Evolutionary conservation across 2,888 invertebrate species (phyloP), one percentile per base, ranked within the genome.

Genomic region (Lasioglossum figueresi): DNA sequence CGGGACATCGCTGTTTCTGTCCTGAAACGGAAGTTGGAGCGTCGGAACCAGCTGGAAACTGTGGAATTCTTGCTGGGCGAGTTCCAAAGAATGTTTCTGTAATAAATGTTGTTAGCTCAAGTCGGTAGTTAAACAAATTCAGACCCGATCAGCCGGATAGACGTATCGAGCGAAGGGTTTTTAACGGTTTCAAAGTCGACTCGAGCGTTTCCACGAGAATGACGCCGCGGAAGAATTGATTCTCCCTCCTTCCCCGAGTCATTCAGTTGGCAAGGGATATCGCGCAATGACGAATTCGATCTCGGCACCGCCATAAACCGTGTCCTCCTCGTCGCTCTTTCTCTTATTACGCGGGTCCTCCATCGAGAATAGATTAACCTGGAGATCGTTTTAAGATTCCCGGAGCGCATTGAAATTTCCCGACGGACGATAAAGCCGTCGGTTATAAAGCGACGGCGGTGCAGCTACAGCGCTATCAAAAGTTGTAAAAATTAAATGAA

Each of bases 401-500:
- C 59, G 31, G 66, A 63, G 78, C 52, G 76, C 83, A 74, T 86
- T 79, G 70, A 83, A 85, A 83, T 87, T 87, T 79, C 80, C 63
- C 83, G 73, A 37, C 77, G 80, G 71, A 40, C 83, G 76, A 87
- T 83, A 83, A 86, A 85, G 77, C 48, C 40, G 40, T 74, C 52
- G 84, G 76, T 82, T 80, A 80, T 85, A 84, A 89, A 84, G 73
- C 72, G 19, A 48, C 48, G 63, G 43, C 48, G n/a, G 59, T 48
- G 37, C 85, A 81, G 82, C 71, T 48, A 73, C 86, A 86, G 81
- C 82, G 88, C 85, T 71, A 71, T 77, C 73, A 76, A 71, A 66
- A 76, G 87, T 76, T 76, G 80, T 89, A 89, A 89, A 89, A 89
- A 88, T 89, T 85, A 88, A 85, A 89, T 77, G 88, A 88, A 75